Conservation (phyloP, 2,888 invertebrate species). For the Sesia apiformis region DNA sequence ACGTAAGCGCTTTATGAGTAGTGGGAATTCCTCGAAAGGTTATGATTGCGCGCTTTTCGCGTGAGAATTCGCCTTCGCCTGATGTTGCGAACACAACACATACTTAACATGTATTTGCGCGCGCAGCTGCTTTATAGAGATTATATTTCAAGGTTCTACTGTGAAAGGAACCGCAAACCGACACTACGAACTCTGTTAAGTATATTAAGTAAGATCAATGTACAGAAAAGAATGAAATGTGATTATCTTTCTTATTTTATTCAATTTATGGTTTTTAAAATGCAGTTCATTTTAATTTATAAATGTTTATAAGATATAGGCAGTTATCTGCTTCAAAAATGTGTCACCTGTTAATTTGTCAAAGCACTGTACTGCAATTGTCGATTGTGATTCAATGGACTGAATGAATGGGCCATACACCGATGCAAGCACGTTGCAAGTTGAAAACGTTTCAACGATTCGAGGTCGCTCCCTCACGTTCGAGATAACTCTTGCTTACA, state of each 20-base stretch:
- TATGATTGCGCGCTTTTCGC: slow-evolving; percentile 44
- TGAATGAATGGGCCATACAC: slow-evolving; percentile 28
- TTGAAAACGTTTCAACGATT: neutral
- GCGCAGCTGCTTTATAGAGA: slow-evolving; percentile 39
- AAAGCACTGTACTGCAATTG: neutral
- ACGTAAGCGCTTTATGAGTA: slow-evolving; percentile 3
- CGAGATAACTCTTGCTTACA: too few species aligned
- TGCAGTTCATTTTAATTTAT: too few species aligned
- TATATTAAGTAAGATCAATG: too few species aligned
- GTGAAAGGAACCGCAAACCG: slow-evolving; percentile 40
- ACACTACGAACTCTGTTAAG: neutral
- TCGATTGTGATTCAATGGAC: slow-evolving; percentile 36
- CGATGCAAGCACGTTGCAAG: neutral
- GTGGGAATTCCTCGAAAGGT: slow-evolving; percentile 26
- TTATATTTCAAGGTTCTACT: slow-evolving; percentile 49
- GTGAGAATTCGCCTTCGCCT: slow-evolving; percentile 47
- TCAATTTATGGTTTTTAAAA: too few species aligned
- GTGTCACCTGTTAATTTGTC: neutral
- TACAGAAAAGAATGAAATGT: too few species aligned
- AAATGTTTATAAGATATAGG: too few species aligned
- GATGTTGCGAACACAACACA: slow-evolving; percentile 9
- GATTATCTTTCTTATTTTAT: too few species aligned
- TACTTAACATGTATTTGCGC: slow-evolving; percentile 19
- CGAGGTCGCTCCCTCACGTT: neutral
- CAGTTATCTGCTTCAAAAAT: too few species aligned